Evolutionary conservation across 2,888 invertebrate species (phyloP).

Genomic region (Mamestra brassicae): DNA sequence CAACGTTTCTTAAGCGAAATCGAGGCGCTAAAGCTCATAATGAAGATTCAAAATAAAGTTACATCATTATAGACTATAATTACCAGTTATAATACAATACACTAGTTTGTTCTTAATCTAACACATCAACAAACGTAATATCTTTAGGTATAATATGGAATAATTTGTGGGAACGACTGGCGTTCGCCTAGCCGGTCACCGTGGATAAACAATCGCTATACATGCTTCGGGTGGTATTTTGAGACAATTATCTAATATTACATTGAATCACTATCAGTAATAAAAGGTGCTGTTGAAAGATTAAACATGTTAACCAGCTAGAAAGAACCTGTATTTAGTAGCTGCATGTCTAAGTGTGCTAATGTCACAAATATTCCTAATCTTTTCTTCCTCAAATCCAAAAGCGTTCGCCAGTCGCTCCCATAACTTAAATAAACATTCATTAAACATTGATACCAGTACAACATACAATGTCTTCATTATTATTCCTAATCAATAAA

Average conservation of each 20-base stretch:
- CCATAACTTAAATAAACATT: constrained; percentile 71
- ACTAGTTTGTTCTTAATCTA: constrained; percentile 75
- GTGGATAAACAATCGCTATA: background rate
- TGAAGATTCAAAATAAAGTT: constrained; percentile 60
- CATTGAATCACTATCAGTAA: background rate
- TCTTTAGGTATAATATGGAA: constrained; percentile 73
- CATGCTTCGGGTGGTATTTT: background rate
- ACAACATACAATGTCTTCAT: constrained; percentile 79
- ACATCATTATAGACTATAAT: constrained; percentile 55
- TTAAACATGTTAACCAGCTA: background rate
- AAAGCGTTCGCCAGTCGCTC: constrained; percentile 48
- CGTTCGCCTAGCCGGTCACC: constrained; percentile 33
- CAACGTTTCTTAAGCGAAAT: constrained; percentile 71
- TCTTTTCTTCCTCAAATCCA: background rate
- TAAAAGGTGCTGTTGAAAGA: background rate
- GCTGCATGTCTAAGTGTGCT: background rate
- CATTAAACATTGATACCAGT: constrained; percentile 71
- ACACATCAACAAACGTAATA: constrained; percentile 77
- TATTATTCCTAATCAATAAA: constrained; percentile 64
- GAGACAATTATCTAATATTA: background rate
- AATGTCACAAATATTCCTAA: background rate
- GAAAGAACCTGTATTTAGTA: background rate
- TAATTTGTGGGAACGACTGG: constrained; percentile 62
- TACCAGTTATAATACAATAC: constrained; percentile 67
- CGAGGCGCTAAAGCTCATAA: constrained; percentile 67